A percentile compares a stretch with the other conserved stretches of the same genome.
These are phyloP conservation scores for Chaetophractus vellerosus DNA, from an alignment of 2,797 vertebrate species.

Conservation along the genomic window DNA sequence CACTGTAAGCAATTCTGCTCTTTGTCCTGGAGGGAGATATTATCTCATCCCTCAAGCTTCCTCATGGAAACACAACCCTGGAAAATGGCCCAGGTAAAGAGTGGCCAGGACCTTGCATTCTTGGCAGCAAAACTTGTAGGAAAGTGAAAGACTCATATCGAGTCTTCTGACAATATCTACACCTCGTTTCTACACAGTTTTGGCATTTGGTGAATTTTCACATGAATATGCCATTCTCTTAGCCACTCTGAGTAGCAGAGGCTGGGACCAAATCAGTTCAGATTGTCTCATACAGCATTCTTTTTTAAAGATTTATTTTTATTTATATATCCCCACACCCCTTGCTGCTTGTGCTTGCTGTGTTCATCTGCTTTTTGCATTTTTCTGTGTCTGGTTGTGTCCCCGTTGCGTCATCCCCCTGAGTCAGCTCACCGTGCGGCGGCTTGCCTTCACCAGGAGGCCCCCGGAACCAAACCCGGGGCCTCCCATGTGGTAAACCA, in stretches of 20 bases:
- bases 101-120: background rate
- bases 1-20: background rate
- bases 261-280: background rate
- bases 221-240: background rate
- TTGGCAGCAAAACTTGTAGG: background rate
- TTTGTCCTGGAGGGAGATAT: background rate
- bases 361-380: too few species aligned
- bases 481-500: too few species aligned
- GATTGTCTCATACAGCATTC: too few species aligned
- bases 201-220: constrained; percentile 36
- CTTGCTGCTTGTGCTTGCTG: too few species aligned
- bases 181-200: background rate
- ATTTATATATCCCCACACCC: too few species aligned
- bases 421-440: too few species aligned
- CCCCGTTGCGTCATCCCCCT: too few species aligned
- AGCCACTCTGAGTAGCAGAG: background rate
- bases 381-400: too few species aligned
- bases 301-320: too few species aligned
- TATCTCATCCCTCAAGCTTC: background rate
- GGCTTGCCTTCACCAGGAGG: too few species aligned
- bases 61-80: background rate
- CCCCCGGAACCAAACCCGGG: too few species aligned
- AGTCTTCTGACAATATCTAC: background rate
- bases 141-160: background rate
- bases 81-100: background rate